Percentiles rank a stretch among this genome's conserved stretches.
These are phyloP conservation scores for Aphaenogaster floridana DNA, from an alignment of 1,140 invertebrate genomes.

Conservation along the genomic window DNA sequence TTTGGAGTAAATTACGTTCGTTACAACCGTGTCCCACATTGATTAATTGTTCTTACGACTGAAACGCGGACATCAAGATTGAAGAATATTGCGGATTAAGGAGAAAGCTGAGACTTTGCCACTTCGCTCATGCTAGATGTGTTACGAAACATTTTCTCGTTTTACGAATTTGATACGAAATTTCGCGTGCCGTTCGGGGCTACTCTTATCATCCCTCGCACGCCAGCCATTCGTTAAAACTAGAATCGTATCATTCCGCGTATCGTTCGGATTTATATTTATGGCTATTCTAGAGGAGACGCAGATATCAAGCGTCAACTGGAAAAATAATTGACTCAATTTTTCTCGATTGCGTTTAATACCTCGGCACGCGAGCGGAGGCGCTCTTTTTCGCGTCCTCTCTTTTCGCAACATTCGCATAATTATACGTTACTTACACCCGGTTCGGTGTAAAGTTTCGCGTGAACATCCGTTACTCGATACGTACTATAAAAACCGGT, in stretches of 20 bases:
- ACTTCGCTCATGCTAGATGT: background rate
- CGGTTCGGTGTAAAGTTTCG: conserved; percentile 34
- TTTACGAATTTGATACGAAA: conserved; percentile 34
- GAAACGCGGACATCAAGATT: conserved; percentile 25
- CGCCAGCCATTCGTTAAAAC: conserved; percentile 45
- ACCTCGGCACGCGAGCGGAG: background rate
- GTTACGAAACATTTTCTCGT: conserved; percentile 11
- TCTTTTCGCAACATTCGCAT: background rate
- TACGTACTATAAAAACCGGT: conserved; percentile 55
- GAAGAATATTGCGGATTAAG: conserved; percentile 4
- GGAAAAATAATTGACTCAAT: background rate
- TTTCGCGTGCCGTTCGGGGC: conserved; percentile 23
- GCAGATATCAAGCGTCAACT: conserved; percentile 23
- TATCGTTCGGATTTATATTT: conserved; percentile 48
- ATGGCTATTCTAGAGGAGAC: conserved; percentile 21
- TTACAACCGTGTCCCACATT: background rate
- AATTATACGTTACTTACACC: conserved; percentile 55
- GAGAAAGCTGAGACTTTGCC: background rate
- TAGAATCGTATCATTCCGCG: conserved; percentile 39
- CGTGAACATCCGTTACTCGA: conserved; percentile 49
- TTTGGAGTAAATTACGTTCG: background rate
- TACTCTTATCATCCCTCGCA: conserved; percentile 47
- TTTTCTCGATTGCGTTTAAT: background rate
- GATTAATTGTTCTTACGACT: conserved; percentile 24
- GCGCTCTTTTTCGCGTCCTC: background rate